These are phyloP conservation scores for Acanthurus lineatus DNA, from an alignment of 2,797 vertebrate species.

Conservation along the genomic window DNA sequence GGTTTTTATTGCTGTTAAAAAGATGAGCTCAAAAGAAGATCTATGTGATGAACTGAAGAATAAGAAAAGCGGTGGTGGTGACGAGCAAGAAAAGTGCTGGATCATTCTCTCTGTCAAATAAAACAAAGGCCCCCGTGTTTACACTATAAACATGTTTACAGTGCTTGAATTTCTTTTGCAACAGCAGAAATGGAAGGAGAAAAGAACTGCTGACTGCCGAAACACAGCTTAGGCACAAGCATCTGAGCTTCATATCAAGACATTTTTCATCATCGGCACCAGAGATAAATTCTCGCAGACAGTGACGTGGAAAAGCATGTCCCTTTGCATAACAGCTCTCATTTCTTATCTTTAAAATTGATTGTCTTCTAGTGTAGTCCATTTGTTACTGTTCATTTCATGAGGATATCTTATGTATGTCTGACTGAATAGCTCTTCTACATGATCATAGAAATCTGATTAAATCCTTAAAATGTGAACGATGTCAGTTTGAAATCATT, in stretches of 20 bases:
- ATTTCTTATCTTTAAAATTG: background rate
- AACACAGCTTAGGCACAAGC: background rate
- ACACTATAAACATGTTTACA: conserved; percentile 71
- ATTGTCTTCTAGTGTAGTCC: background rate
- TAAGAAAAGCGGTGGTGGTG: background rate
- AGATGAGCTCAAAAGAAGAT: background rate
- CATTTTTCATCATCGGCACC: background rate
- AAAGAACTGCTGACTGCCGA: background rate
- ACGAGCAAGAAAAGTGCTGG: conserved; percentile 21
- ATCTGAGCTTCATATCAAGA: background rate
- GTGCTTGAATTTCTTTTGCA: conserved; percentile 17
- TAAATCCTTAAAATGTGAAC: background rate
- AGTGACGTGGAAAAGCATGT: background rate
- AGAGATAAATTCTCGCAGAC: background rate
- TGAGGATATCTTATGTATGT: background rate
- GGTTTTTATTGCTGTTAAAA: background rate
- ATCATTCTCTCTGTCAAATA: conserved; percentile 27
- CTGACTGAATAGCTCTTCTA: background rate
- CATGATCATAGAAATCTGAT: background rate
- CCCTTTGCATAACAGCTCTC: background rate
- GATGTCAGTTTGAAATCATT: background rate
- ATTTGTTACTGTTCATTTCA: background rate
- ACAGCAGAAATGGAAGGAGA: background rate
- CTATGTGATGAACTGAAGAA: background rate
- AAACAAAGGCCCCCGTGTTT: conserved; percentile 62